phyloP scores from a whole-genome alignment of 2,888 invertebrate genomes.

The Rambutsinella grinnellia region DNA sequence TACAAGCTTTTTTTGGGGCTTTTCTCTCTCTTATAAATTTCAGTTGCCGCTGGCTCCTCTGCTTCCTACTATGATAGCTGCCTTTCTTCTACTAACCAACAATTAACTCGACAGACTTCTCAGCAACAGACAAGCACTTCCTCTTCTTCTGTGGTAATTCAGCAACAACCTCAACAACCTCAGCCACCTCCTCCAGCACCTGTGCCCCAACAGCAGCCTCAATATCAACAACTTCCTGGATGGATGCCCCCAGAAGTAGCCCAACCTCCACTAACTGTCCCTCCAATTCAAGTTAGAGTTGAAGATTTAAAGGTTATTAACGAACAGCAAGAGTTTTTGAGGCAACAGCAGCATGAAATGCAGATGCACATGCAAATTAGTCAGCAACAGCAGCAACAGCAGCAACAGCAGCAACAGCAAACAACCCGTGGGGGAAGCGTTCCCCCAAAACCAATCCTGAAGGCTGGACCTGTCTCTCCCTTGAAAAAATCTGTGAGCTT shows the following conservation, averaged over 20 bases:
- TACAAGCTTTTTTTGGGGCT: conserved; percentile 36
- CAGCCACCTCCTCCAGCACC: conserved; percentile 55
- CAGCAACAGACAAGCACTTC: conserved; percentile 24
- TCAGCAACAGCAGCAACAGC: conserved; percentile 44
- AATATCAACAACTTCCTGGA: conserved; percentile 32
- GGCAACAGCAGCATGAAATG: conserved; percentile 38
- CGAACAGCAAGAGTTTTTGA: conserved; percentile 25
- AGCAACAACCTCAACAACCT: conserved; percentile 39
- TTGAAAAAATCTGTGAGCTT: conserved; percentile 56
- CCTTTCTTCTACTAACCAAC: conserved; percentile 64
- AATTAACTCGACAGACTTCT: conserved; percentile 51
- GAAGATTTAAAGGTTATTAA: conserved; percentile 31
- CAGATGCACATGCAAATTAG: no score
- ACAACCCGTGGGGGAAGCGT: conserved; percentile 7
- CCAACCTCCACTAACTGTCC: conserved; percentile 45
- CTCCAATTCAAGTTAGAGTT: conserved; percentile 38
- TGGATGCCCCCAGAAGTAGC: conserved; percentile 57
- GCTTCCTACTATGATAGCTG: conserved; percentile 64
- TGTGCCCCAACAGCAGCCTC: neutral
- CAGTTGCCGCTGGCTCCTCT: conserved; percentile 63
- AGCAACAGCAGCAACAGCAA: conserved; percentile 1
- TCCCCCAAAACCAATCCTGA: conserved; percentile 57
- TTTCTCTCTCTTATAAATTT: conserved; percentile 51
- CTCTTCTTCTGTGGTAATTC: conserved; percentile 43
- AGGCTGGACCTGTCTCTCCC: conserved; percentile 49